These are phyloP conservation scores for Cantharis rustica DNA, from an alignment of 2,888 invertebrate genomes.

Conservation along the genomic window DNA sequence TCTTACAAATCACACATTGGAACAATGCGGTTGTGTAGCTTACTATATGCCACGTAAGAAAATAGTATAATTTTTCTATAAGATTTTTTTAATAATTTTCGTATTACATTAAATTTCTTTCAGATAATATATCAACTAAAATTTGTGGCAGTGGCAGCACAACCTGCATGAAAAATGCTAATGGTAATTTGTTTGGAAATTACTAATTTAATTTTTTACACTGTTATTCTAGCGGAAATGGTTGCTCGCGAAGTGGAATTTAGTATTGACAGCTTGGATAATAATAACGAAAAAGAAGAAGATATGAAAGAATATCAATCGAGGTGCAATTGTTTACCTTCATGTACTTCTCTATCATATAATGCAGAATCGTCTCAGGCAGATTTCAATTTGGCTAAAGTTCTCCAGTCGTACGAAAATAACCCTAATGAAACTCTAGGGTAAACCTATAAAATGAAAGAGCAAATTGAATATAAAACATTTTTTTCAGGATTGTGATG, in stretches of 20 bases:
- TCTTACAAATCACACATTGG: constrained; percentile 68
- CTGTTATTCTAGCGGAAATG: constrained; percentile 57
- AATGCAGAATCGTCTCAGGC: constrained; percentile 76
- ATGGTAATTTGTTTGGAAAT: constrained; percentile 54
- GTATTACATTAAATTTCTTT: constrained; percentile 37
- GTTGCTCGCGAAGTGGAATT: constrained; percentile 59
- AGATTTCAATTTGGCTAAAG: constrained; percentile 66
- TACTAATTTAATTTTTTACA: background rate
- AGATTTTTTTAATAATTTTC: too few species aligned
- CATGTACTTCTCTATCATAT: constrained; percentile 73
- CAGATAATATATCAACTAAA: constrained; percentile 61
- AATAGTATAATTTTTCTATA: too few species aligned
- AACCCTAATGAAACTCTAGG: constrained; percentile 53
- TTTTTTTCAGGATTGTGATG: constrained; percentile 57
- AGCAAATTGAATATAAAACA: background rate
- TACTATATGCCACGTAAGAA: constrained; percentile 70
- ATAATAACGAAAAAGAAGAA: constrained; percentile 36
- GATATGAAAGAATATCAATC: constrained; percentile 28
- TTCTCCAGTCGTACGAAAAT: constrained; percentile 61
- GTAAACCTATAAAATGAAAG: constrained; percentile 42
- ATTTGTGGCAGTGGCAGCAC: constrained; percentile 65
- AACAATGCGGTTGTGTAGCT: constrained; percentile 69
- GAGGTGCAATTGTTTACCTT: constrained; percentile 64
- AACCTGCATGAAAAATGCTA: constrained; percentile 60
- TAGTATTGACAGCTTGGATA: constrained; percentile 43